A percentile compares a stretch with the other conserved stretches of the same genome.
Conservation (phyloP, 2,888 invertebrate species). For the Drosophila setosimentum region DNA sequence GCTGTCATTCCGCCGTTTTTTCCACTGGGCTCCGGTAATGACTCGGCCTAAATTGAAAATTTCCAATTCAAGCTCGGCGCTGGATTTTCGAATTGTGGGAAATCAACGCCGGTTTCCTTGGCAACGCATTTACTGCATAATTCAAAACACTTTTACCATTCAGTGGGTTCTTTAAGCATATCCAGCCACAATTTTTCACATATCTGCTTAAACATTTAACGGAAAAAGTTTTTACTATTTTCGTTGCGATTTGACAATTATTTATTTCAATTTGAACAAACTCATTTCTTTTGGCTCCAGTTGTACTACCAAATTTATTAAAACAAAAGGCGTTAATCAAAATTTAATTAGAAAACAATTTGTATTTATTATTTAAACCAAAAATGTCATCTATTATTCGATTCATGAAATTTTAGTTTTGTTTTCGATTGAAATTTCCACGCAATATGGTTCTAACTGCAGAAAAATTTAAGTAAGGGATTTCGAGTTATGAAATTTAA, state of each 20-base stretch:
- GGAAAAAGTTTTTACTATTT: background rate
- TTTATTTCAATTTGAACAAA: background rate
- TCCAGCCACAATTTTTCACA: background rate
- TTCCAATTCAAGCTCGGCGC: background rate
- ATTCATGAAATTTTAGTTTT: background rate
- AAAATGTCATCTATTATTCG: background rate
- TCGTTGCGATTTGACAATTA: background rate
- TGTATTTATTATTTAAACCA: background rate
- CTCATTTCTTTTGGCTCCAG: background rate
- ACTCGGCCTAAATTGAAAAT: conserved; percentile 2
- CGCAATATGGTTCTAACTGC: background rate
- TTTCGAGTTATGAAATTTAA: background rate
- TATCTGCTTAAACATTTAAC: background rate
- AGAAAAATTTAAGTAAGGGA: background rate
- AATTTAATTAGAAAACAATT: background rate
- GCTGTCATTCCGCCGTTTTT: background rate
- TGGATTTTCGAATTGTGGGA: conserved; percentile 12
- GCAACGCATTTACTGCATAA: background rate
- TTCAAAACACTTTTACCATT: background rate
- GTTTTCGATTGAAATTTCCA: background rate
- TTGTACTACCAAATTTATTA: too few species aligned
- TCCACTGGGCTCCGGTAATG: conserved; percentile 6
- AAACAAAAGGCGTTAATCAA: background rate
- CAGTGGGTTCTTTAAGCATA: background rate
- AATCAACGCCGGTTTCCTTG: background rate